Conservation (phyloP, 2,888 invertebrate genomes). For the Acanthopleura granulata region DNA sequence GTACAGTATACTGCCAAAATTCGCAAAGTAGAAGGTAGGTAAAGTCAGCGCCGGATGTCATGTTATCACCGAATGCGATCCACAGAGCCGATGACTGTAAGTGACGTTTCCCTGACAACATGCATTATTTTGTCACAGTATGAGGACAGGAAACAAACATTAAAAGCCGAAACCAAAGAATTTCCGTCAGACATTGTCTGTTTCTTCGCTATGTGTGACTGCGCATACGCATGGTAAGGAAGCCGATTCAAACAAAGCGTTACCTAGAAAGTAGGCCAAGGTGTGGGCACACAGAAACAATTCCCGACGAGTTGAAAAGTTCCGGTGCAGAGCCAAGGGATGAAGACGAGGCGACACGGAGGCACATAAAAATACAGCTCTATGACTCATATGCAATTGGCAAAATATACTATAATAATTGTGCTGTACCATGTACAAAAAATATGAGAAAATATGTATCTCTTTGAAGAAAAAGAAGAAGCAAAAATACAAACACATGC, state of each 20-base stretch:
- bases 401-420: neutral
- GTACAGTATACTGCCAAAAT: slow-evolving; percentile 1
- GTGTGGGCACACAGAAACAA: no score
- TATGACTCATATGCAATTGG: slow-evolving; percentile 12
- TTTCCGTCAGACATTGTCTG: neutral
- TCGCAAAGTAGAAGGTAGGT: neutral
- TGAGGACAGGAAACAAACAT: no score
- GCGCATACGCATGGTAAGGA: no score
- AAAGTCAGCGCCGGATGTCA: no score
- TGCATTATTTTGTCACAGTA: no score
- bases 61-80: no score
- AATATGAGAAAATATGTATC: neutral
- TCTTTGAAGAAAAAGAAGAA: neutral
- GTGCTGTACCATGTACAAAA: no score
- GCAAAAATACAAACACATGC: neutral
- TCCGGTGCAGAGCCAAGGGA: neutral
- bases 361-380: slow-evolving; percentile 4
- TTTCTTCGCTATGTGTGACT: neutral
- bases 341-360: neutral
- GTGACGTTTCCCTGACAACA: no score
- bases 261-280: no score
- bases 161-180: neutral
- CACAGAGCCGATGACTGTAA: no score
- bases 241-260: neutral
- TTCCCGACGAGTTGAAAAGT: no score